Evolutionary conservation across 2,888 invertebrate genomes (phyloP).

Genomic region (Stenodera caucasica): DNA sequence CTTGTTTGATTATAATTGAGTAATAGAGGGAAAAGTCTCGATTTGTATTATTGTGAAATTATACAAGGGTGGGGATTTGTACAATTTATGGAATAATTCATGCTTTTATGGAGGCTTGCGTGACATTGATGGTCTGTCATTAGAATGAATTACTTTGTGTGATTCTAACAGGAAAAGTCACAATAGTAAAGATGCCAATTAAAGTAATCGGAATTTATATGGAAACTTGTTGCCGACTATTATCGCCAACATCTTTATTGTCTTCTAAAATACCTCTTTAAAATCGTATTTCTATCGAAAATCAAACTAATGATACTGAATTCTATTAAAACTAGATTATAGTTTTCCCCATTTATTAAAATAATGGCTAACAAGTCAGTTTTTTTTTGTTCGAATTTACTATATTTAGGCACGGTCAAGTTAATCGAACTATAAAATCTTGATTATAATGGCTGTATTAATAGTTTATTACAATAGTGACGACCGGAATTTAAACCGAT

Average conservation of each 20-base stretch:
- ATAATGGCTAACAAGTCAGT: too few relatives aligned
- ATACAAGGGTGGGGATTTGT: too few relatives aligned
- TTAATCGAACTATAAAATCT: neutral
- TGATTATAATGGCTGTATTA: neutral
- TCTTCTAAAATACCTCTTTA: neutral
- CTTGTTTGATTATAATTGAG: too few relatives aligned
- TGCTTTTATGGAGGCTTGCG: constrained; percentile 16
- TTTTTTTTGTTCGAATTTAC: neutral
- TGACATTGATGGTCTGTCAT: constrained; percentile 22
- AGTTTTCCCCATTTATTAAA: too few relatives aligned
- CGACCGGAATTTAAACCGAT: neutral
- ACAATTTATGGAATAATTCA: constrained; percentile 22
- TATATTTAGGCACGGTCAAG: neutral
- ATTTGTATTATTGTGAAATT: neutral
- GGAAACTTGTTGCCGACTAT: constrained; percentile 7
- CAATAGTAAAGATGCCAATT: constrained; percentile 6
- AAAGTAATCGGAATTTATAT: constrained; percentile 9
- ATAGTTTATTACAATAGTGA: neutral
- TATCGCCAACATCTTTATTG: constrained; percentile 4
- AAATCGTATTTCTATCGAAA: neutral
- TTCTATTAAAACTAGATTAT: too few relatives aligned
- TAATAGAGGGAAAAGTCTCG: neutral
- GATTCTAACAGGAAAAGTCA: neutral
- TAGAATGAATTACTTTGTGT: neutral
- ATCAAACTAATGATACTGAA: too few relatives aligned